A percentile compares a stretch with the other conserved stretches of the same genome.
These are phyloP conservation scores for Benthosema pterotum DNA, from an alignment of 2,797 vertebrate species.

Conservation along the genomic window DNA sequence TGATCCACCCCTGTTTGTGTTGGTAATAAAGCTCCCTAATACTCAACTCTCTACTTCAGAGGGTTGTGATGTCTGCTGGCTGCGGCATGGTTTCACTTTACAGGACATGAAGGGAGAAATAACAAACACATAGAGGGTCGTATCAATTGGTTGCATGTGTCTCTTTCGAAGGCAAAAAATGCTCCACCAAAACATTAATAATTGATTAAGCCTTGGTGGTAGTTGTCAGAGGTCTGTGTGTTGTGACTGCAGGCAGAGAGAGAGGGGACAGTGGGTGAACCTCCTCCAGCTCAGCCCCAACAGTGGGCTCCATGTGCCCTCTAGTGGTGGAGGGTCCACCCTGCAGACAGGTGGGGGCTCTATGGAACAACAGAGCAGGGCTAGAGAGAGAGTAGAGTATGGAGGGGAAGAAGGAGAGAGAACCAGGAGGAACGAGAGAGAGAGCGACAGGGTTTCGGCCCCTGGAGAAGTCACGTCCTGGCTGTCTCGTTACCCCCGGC, in stretches of 20 bases:
- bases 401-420: constrained; percentile 16
- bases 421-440: constrained; percentile 42
- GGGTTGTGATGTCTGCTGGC: constrained; percentile 26
- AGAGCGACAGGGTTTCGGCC: constrained; percentile 70
- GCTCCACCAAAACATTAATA: constrained; percentile 21
- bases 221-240: constrained; percentile 30
- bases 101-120: background rate
- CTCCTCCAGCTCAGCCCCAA: constrained; percentile 1
- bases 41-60: constrained; percentile 1
- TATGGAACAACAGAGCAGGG: constrained; percentile 54
- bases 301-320: constrained; percentile 55
- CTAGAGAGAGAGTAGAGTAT: constrained; percentile 31
- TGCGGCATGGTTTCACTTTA: constrained; percentile 34
- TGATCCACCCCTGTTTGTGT: constrained; percentile 13
- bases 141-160: constrained; percentile 43
- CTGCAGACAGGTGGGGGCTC: constrained; percentile 29
- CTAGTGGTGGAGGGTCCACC: constrained; percentile 51
- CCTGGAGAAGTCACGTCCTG: constrained; percentile 86
- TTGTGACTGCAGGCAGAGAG: constrained; percentile 17
- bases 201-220: constrained; percentile 30
- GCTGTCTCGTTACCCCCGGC: constrained; percentile 90
- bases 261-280: background rate
- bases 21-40: constrained; percentile 19
- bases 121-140: constrained; percentile 29
- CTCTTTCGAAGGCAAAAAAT: constrained; percentile 35